phyloP scores from a whole-genome alignment of 2,888 invertebrate genomes.

The Amphipyra tragopoginis region DNA sequence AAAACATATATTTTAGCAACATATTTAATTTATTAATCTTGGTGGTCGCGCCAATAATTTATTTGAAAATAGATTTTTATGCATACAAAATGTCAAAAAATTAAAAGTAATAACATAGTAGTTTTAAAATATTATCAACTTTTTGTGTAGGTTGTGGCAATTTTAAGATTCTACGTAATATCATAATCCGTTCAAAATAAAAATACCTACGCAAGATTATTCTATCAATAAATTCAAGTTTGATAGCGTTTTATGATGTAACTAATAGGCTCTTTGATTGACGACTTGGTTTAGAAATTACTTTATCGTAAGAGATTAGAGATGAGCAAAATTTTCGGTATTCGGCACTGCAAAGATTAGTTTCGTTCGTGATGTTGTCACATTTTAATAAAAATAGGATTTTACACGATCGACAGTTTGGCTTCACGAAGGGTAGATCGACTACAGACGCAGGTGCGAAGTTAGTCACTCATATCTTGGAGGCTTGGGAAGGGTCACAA shows the following conservation, averaged over 20 bases:
- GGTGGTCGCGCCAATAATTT: neutral
- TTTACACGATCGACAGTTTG: too few species aligned
- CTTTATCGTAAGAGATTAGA: neutral
- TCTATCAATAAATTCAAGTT: constrained; percentile 20
- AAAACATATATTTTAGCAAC: neutral
- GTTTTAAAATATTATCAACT: neutral
- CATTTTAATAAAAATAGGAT: too few species aligned
- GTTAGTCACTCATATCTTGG: too few species aligned
- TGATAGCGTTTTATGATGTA: constrained; percentile 6
- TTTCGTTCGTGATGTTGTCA: too few species aligned
- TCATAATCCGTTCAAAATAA: constrained; percentile 18
- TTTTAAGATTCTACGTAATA: constrained; percentile 19
- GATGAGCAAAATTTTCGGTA: neutral
- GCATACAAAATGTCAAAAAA: constrained; percentile 1
- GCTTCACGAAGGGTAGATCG: too few species aligned
- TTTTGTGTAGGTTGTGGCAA: neutral
- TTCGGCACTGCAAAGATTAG: too few species aligned
- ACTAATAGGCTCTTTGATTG: constrained; percentile 22
- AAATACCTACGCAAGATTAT: constrained; percentile 19
- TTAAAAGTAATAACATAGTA: neutral
- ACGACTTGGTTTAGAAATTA: constrained; percentile 16
- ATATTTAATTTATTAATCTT: neutral
- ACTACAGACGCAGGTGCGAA: too few species aligned
- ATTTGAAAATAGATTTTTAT: neutral
- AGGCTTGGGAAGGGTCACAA: too few species aligned